These are phyloP conservation scores for Chionomys nivalis DNA, from an alignment of 2,113 vertebrate genomes.

Conservation along the genomic window DNA sequence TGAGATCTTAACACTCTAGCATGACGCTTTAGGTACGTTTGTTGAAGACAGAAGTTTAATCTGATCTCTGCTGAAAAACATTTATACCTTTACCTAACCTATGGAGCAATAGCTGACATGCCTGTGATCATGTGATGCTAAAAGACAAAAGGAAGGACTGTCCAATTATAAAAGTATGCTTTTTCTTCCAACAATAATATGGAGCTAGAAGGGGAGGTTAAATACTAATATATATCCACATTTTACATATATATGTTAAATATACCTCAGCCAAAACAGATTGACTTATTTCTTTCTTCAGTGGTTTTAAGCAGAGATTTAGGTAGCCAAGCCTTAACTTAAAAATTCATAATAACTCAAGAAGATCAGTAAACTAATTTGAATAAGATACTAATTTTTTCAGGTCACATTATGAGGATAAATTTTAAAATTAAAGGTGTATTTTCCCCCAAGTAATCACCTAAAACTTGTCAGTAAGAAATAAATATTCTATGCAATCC, in stretches of 20 bases:
- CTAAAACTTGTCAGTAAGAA: conserved; percentile 23
- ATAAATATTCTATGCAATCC: not conserved
- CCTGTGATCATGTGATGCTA: not conserved
- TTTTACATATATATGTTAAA: not conserved
- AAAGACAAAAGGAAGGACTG: not conserved
- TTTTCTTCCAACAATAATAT: not conserved
- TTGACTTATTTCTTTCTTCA: not conserved
- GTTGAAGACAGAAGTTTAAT: not conserved
- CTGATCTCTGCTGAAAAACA: not conserved
- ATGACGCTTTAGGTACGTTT: not conserved
- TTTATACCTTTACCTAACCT: not conserved
- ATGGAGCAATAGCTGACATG: not conserved
- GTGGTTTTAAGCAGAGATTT: not conserved
- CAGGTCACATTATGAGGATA: not conserved
- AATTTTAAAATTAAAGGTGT: not conserved
- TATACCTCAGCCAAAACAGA: not conserved
- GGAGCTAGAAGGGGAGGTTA: not conserved
- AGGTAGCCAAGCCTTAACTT: not conserved
- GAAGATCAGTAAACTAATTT: not conserved
- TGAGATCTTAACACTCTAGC: not conserved
- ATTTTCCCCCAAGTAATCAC: not conserved
- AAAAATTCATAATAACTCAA: not conserved
- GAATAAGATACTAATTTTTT: not conserved
- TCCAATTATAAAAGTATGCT: not conserved
- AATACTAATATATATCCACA: not conserved